phyloP scores from a whole-genome alignment of 2,113 vertebrate species.

The Protobothrops flavoviridis region DNA sequence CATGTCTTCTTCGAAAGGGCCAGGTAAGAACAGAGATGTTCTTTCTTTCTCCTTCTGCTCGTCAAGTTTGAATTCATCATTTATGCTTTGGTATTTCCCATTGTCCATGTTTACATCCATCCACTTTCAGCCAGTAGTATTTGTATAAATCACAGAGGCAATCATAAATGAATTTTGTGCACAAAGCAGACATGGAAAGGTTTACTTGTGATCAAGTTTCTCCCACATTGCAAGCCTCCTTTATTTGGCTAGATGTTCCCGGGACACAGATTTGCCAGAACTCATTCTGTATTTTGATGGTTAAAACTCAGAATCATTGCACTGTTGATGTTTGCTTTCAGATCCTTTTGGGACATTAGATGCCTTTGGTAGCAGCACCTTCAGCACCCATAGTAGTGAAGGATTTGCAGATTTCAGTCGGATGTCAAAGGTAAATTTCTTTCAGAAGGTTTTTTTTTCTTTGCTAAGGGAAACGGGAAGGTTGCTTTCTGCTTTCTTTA shows the following conservation, averaged over 20 bases:
- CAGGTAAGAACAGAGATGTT: constrained; percentile 74
- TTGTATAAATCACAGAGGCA: too few species aligned
- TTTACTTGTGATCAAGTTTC: not conserved
- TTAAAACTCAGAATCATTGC: not conserved
- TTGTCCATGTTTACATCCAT: not conserved
- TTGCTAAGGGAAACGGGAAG: not conserved
- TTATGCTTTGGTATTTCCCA: not conserved
- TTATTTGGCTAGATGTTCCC: not conserved
- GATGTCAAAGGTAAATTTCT: constrained; percentile 86
- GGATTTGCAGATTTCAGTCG: constrained; percentile 98
- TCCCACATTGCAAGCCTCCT: not conserved
- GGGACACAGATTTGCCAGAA: not conserved
- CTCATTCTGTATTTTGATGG: not conserved
- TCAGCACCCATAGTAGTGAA: constrained; percentile 72
- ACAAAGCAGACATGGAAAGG: not conserved
- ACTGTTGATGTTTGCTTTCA: constrained; percentile 56
- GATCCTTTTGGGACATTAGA: constrained; percentile 90
- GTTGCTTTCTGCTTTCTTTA: not conserved
- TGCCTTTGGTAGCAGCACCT: constrained; percentile 86
- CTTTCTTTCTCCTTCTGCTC: not conserved
- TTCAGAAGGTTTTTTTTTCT: not conserved
- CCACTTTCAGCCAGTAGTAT: not conserved
- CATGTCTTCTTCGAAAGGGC: constrained; percentile 82
- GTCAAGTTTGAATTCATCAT: not conserved
- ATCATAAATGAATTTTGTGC: not conserved